phyloP scores from a whole-genome alignment of 2,797 vertebrate species.

The Oryzias dopingdopingensis region DNA sequence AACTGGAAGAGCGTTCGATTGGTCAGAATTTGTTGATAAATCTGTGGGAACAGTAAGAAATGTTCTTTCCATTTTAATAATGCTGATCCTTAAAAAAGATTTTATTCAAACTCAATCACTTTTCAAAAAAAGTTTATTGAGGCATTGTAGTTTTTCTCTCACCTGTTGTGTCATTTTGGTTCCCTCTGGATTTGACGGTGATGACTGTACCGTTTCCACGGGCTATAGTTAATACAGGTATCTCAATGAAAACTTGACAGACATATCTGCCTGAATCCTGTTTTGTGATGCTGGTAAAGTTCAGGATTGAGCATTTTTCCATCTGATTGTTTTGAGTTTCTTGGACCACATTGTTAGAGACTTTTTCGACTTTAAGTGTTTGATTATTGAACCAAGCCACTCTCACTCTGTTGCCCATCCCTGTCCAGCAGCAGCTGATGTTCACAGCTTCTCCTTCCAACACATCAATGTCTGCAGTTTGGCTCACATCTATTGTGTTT shows the following conservation, averaged over 20 bases:
- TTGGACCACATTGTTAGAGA: fast-evolving
- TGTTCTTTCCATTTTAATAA: too few species aligned
- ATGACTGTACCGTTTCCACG: conserved; percentile 53
- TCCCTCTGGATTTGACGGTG: conserved; percentile 6
- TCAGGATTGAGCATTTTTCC: conserved; percentile 7
- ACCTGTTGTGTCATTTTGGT: background rate
- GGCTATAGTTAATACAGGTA: background rate
- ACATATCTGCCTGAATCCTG: conserved; percentile 53
- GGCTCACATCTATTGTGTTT: background rate
- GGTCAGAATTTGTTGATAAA: too few species aligned
- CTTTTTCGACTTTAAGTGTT: fast-evolving
- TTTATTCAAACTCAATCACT: too few species aligned
- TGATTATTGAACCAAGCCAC: conserved; percentile 24
- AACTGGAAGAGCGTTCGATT: too few species aligned
- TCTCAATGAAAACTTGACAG: conserved; percentile 54
- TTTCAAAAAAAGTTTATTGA: too few species aligned
- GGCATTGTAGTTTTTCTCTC: too few species aligned
- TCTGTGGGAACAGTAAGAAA: too few species aligned
- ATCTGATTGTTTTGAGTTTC: fast-evolving
- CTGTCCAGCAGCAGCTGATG: conserved; percentile 49
- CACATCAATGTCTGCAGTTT: conserved; percentile 25
- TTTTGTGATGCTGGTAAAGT: background rate
- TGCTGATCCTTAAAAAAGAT: too few species aligned
- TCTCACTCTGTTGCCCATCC: fast-evolving
- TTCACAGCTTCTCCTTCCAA: background rate